Evolutionary conservation across 2,888 invertebrate species (phyloP).

Genomic region (Bibio marci): DNA sequence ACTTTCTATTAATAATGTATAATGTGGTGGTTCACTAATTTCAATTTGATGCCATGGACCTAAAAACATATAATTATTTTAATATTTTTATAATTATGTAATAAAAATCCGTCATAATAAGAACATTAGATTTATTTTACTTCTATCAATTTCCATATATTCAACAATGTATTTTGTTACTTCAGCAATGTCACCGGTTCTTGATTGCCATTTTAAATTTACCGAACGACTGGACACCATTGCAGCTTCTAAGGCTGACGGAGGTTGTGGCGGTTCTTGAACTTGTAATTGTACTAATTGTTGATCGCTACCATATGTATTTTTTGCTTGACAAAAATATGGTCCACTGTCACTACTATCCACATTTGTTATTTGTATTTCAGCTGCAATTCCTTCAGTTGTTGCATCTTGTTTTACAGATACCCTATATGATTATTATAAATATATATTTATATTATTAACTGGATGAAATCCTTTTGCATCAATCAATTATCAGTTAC

Average conservation of each 20-base stretch:
- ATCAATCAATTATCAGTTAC: constrained; percentile 18
- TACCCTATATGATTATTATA: constrained; percentile 24
- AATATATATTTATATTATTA: background rate
- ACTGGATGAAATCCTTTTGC: no score
- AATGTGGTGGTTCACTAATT: constrained; percentile 43
- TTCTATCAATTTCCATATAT: constrained; percentile 44
- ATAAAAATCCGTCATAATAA: background rate
- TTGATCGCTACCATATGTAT: constrained; percentile 54
- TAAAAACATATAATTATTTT: constrained; percentile 7
- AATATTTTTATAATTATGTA: constrained; percentile 8
- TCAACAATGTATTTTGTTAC: constrained; percentile 53
- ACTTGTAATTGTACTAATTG: constrained; percentile 54
- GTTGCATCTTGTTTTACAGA: constrained; percentile 49
- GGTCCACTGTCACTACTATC: constrained; percentile 56
- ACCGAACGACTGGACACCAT: constrained; percentile 55
- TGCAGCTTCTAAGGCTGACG: constrained; percentile 46
- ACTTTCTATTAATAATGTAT: constrained; percentile 46
- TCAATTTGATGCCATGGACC: constrained; percentile 49
- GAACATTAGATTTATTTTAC: background rate
- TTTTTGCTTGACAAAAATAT: constrained; percentile 62
- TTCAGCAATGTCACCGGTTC: constrained; percentile 47
- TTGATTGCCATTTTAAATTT: constrained; percentile 59
- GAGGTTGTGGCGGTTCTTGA: constrained; percentile 58
- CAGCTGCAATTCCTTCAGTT: constrained; percentile 50
- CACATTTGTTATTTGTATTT: constrained; percentile 49